phyloP scores from a whole-genome alignment of 2,113 vertebrate genomes.

The Suncus etruscus region DNA sequence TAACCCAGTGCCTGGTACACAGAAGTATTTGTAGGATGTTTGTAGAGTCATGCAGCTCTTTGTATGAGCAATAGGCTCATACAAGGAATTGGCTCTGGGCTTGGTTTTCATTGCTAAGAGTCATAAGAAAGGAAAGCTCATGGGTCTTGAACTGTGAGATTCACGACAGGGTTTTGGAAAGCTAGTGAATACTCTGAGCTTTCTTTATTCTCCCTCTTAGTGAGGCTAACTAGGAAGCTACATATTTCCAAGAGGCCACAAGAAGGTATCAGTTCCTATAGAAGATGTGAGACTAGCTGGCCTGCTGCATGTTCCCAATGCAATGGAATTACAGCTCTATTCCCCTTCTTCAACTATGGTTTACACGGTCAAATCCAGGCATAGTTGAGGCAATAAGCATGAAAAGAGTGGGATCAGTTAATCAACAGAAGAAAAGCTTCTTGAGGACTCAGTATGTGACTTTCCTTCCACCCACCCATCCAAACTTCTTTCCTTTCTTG shows the following conservation, averaged over 20 bases:
- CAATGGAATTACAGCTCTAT: rapidly evolving
- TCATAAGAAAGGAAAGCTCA: not conserved
- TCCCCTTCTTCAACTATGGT: not conserved
- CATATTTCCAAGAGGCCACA: not conserved
- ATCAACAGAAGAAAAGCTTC: too few relatives aligned
- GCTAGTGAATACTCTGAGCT: rapidly evolving
- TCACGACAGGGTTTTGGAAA: not conserved
- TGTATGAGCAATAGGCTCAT: not conserved
- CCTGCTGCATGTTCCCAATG: rapidly evolving
- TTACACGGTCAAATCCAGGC: not conserved
- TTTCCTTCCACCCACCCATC: not conserved
- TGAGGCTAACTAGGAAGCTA: not conserved
- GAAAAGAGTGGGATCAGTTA: not conserved
- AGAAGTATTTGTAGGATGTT: not conserved
- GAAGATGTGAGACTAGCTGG: not conserved
- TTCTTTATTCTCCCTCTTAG: not conserved
- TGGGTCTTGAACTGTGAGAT: not conserved
- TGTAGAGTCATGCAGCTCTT: not conserved
- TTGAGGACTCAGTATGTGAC: rapidly evolving
- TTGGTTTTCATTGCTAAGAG: not conserved
- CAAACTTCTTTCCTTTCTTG: not conserved
- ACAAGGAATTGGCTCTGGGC: not conserved
- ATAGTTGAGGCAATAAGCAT: not conserved
- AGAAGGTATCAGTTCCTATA: not conserved
- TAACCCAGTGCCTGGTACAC: not conserved